Evolutionary conservation across 2,888 invertebrate genomes (phyloP), one percentile per base, ranked within the genome.

Genomic region (Zele albiditarsus): DNA sequence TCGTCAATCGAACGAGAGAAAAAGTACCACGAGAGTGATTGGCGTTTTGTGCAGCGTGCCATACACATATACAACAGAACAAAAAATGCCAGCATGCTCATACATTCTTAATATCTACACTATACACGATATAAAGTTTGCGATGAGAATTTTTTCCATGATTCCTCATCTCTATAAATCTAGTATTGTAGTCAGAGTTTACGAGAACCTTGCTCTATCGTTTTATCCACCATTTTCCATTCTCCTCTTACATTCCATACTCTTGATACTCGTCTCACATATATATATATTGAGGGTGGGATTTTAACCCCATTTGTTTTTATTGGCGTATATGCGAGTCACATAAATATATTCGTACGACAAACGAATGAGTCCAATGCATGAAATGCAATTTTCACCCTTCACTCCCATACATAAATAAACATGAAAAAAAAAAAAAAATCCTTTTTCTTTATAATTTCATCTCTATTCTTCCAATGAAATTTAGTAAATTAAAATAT

Each of bases 321-420:
- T 71, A 78, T 77, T 58, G 75, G 78, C 72, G 53, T 65, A 69
- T 75, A 74, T 74, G 73, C 75, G 74, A 77, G 73, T 75, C 69
- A 77, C 77, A 80, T 80, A 80, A 80, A 80, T 80, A 78, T 78
- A 8, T 53, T 20, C 74, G 70, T 77, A 67, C 74, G 71, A 74
- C 76, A 58, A 68, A 75, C 49, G 67, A 63, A 53, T 38, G 69
- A 65, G 60, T 73, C 49, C 58, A 71, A 53, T 73, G 73, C 74
- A 76, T 57, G 58, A 72, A 58, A 72, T 72, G 49, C 68, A 63
- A 69, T 66, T 60, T 65, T 23, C 58, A 69, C 58, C 66, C 33
- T 57, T 20, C 33, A 46, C 23, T 23, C 14, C 25, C 60, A 14
- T 70, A 42, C 38, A 23, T 69, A 8, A 31, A 12, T 12, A 12